phyloP scores from a whole-genome alignment of 2,888 invertebrate genomes.

The Pheosia gnoma region DNA sequence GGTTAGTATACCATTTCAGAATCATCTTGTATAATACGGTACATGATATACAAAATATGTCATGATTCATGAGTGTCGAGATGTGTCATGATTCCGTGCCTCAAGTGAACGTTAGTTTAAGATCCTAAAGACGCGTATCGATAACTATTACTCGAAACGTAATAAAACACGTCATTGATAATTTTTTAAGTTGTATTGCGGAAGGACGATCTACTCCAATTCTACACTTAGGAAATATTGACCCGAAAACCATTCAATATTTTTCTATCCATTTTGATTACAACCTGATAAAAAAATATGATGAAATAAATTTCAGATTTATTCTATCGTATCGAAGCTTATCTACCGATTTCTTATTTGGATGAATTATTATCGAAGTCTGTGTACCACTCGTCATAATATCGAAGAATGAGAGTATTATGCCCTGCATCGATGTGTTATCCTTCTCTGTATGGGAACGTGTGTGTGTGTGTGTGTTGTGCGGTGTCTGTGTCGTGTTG shows the following conservation, averaged over 20 bases:
- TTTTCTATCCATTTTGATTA: no score
- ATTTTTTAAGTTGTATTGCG: background rate
- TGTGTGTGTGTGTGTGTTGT: background rate
- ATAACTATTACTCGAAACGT: background rate
- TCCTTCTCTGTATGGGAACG: background rate
- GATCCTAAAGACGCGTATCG: background rate
- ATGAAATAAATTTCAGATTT: no score
- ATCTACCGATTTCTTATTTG: no score
- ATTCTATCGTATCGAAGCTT: no score
- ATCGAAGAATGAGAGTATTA: background rate
- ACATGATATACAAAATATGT: no score
- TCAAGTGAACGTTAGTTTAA: background rate
- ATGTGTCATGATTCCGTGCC: background rate
- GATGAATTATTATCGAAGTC: no score
- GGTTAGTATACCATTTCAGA: no score
- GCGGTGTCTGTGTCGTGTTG: slow-evolving; percentile 8
- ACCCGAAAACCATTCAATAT: background rate
- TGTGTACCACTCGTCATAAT: no score
- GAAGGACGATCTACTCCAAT: background rate
- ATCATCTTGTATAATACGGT: no score
- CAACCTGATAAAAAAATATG: no score
- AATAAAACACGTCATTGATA: background rate
- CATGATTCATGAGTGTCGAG: no score
- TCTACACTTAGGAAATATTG: background rate
- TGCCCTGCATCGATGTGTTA: background rate